Evolutionary conservation across 2,888 invertebrate genomes (phyloP), one percentile per base, ranked within the genome.

Genomic region (Xylocampa areola): DNA sequence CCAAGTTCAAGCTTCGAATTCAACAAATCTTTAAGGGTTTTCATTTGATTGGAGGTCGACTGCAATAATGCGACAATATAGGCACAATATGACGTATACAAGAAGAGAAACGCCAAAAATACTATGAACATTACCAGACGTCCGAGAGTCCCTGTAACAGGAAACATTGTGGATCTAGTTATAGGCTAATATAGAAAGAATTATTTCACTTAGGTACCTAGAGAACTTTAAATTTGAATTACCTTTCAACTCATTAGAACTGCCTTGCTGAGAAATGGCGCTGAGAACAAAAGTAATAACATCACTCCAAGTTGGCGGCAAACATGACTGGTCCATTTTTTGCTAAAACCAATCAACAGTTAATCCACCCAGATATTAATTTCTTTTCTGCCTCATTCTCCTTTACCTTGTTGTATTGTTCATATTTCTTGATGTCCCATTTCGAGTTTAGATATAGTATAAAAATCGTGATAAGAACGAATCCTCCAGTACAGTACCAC

Each of bases 51-150:
- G 0, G 96, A 96, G 1, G 95, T 96, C 0, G 96, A 96, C 80
- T 96, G 96, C 10, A 97, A 87, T 11, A 97, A 82, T 0, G 96
- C 96, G 0, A 97, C 96, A 40, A 97, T 96, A 77, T 95, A 96
- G 4, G 96, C 97, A 0, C 96, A 95, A 76, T 96, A 97, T 0
- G 96, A 96, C 0, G 96, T 95, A 78, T 96, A 96, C 0, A 97
- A 84, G 75, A 96, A 96, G 80, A 97, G 92, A 30, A 95, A 92
- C 0, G 95, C 92, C 2, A 96, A 79, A 63, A 96, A 95, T 7
- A 95, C 84, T 53, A 96, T 85, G 52, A 96, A 91, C 55, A 95
- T 94, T 2, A 96, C 95, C 8, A 95, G 91, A n/a, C 96, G 92
- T 0, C 95, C 94, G 0, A 87, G 80, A 4, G 81, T 80, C 16